Evolutionary conservation across 2,113 vertebrate genomes (phyloP).

Genomic region (Anarrhichthys ocellatus): DNA sequence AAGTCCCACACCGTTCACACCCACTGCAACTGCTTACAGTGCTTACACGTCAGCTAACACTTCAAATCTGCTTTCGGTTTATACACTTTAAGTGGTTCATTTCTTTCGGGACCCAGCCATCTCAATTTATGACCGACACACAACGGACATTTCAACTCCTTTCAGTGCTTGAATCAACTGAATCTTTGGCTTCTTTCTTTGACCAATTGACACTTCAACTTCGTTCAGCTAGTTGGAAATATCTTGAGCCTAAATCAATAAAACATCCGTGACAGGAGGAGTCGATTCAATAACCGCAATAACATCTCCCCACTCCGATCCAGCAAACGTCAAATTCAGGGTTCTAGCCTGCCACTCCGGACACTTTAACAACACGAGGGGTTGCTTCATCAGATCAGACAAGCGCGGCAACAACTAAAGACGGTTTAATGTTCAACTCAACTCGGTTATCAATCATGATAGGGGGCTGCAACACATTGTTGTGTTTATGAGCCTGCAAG

Average conservation of each 20-base stretch:
- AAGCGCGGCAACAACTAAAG: background rate
- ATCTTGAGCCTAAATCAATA: slow-evolving; percentile 23
- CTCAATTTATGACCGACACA: background rate
- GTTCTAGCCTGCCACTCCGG: background rate
- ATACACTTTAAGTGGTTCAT: background rate
- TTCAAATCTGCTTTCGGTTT: background rate
- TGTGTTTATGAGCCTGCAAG: slow-evolving; percentile 26
- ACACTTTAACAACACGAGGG: slow-evolving; percentile 1
- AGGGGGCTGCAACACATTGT: background rate
- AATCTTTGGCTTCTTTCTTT: background rate
- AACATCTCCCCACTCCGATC: slow-evolving; percentile 13
- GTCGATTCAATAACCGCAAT: slow-evolving; percentile 22
- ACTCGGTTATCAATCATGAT: slow-evolving; percentile 8
- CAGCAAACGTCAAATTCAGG: slow-evolving; percentile 9
- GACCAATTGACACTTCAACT: background rate
- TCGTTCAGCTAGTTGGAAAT: background rate
- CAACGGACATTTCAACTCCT: background rate
- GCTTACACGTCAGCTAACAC: background rate
- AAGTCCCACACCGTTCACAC: background rate
- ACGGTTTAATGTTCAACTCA: slow-evolving; percentile 34
- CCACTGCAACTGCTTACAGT: background rate
- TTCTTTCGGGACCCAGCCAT: background rate
- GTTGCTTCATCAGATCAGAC: slow-evolving; percentile 6
- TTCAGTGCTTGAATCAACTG: background rate
- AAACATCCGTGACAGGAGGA: slow-evolving; percentile 18